Evolutionary conservation across 1,140 invertebrate genomes (phyloP).

Genomic region (Drosophila pruinosa): DNA sequence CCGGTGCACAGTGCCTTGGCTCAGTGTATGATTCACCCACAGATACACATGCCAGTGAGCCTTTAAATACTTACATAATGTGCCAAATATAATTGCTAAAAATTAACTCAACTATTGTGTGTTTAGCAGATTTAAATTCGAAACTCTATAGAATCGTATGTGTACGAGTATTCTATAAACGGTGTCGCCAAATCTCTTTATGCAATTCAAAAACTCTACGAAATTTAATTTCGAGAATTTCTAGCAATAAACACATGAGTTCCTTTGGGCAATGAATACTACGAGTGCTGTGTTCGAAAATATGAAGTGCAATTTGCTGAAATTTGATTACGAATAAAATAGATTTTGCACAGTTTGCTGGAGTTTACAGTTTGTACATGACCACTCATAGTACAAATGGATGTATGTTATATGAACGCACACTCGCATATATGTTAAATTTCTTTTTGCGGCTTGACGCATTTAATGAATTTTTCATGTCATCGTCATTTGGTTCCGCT

Average conservation of each 20-base stretch:
- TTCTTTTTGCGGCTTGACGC: conserved; percentile 63
- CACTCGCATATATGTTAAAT: background rate
- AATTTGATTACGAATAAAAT: conserved; percentile 4
- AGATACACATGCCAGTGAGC: background rate
- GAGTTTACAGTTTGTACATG: background rate
- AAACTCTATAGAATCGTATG: background rate
- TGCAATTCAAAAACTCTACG: background rate
- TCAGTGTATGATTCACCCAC: background rate
- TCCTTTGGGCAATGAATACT: too few species aligned
- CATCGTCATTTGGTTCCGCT: conserved; percentile 37
- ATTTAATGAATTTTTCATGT: conserved; percentile 78
- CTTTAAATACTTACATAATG: conserved; percentile 2
- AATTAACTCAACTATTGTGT: conserved; percentile 7
- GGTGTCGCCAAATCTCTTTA: background rate
- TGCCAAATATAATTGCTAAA: conserved; percentile 2
- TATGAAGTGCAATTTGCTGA: background rate
- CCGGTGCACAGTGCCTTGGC: background rate
- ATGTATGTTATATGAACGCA: too few species aligned
- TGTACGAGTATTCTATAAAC: background rate
- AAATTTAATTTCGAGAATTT: conserved; percentile 6
- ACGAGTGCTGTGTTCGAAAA: too few species aligned
- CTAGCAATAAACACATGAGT: too few species aligned
- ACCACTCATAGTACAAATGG: background rate
- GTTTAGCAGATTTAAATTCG: background rate
- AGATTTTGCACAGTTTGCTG: background rate